phyloP scores from a whole-genome alignment of 92 coral and sea anemone species.

The Palythoa grandiflora region DNA sequence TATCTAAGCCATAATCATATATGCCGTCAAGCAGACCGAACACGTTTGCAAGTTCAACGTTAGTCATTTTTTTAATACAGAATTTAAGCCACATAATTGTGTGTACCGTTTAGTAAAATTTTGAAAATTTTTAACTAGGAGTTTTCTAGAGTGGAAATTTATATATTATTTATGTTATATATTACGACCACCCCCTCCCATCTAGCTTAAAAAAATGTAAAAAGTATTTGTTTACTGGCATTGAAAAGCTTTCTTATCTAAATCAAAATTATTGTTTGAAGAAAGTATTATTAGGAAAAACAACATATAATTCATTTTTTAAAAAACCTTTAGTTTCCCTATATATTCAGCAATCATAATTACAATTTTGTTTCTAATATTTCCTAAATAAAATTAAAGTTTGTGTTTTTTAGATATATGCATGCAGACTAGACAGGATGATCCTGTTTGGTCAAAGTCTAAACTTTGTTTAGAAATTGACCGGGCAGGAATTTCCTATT shows the following conservation, averaged over 20 bases:
- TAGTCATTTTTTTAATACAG: background rate
- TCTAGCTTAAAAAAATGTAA: background rate
- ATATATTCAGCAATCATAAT: too few relatives aligned
- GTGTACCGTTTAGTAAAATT: background rate
- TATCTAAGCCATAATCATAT: conserved; percentile 5
- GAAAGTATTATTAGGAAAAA: background rate
- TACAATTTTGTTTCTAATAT: too few relatives aligned
- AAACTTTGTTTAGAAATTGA: too few relatives aligned
- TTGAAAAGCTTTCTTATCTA: background rate
- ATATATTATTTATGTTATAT: too few relatives aligned
- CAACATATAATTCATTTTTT: background rate
- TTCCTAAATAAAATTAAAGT: too few relatives aligned
- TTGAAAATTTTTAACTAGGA: background rate
- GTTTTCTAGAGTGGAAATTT: background rate
- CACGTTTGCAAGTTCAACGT: background rate
- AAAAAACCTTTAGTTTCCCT: background rate
- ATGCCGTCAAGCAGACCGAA: background rate
- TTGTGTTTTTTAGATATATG: too few relatives aligned
- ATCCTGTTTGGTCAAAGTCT: too few relatives aligned
- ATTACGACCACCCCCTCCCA: background rate
- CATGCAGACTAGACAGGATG: too few relatives aligned
- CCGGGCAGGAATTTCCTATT: too few relatives aligned
- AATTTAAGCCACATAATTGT: background rate
- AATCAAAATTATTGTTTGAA: background rate
- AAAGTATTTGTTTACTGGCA: background rate